Percentiles rank a stretch among this genome's conserved stretches.
These are phyloP conservation scores for Callocephalon fimbriatum DNA, from an alignment of 2,113 vertebrate species.

Conservation along the genomic window DNA sequence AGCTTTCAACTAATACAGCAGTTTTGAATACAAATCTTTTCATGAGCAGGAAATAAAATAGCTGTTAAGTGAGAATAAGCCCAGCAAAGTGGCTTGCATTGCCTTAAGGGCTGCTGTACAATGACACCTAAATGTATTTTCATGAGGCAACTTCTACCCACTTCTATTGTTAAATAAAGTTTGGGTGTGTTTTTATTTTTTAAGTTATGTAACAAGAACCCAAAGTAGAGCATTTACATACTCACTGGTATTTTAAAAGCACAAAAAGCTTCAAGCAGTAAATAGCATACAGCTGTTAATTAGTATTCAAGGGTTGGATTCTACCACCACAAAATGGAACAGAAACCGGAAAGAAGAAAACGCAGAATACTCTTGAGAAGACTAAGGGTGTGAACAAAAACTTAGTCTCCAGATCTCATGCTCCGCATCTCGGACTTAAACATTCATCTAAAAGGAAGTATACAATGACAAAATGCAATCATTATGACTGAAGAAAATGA, in stretches of 20 bases:
- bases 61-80: neutral
- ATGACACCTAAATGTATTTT: neutral
- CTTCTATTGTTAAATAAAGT: neutral
- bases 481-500: neutral
- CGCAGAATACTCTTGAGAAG: neutral
- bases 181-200: neutral
- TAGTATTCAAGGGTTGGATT: neutral
- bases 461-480: fast-evolving
- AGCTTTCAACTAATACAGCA: conserved; percentile 7
- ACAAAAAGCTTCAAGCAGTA: neutral
- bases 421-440: neutral
- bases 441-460: neutral
- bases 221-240: neutral
- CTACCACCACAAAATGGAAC: neutral
- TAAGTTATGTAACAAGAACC: neutral
- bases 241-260: neutral
- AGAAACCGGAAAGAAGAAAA: neutral
- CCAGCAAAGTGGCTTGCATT: neutral
- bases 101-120: neutral
- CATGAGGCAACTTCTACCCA: neutral
- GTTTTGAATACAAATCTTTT: neutral
- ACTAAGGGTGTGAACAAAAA: neutral
- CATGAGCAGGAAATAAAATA: neutral
- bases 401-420: neutral
- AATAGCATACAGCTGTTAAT: neutral